Evolutionary conservation across 2,888 invertebrate species (phyloP).

Genomic region (Ariolimax columbianus): DNA sequence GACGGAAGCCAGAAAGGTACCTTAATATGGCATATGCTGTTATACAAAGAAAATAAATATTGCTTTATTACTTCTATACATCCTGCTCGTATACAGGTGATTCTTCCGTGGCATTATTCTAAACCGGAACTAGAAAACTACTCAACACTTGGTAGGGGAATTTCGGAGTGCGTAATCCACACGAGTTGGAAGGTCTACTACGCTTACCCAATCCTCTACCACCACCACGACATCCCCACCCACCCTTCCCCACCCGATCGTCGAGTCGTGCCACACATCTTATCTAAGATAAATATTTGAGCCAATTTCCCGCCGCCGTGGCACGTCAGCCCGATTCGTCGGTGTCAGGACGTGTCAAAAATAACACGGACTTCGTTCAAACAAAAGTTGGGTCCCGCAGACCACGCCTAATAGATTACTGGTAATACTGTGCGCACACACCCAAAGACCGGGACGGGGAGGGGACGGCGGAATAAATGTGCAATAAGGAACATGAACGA

Average conservation of each 20-base stretch:
- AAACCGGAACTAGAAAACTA: too few relatives aligned
- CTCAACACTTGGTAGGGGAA: too few relatives aligned
- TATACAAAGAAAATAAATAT: too few relatives aligned
- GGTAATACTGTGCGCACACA: background rate
- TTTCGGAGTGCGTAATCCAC: too few relatives aligned
- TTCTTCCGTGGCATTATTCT: too few relatives aligned
- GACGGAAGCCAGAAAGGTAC: too few relatives aligned
- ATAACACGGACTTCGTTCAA: background rate
- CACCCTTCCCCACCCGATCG: background rate
- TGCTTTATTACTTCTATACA: too few relatives aligned
- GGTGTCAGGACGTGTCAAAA: background rate
- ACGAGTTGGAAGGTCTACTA: too few relatives aligned
- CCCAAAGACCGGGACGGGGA: background rate
- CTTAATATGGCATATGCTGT: too few relatives aligned
- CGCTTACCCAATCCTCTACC: background rate
- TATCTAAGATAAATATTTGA: conserved; percentile 26
- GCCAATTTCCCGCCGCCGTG: background rate
- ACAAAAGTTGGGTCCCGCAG: background rate
- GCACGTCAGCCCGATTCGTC: background rate
- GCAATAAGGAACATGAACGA: too few relatives aligned
- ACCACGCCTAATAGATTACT: background rate
- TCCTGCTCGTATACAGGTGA: too few relatives aligned
- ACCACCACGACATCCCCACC: background rate
- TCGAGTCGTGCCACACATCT: background rate
- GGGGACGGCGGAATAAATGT: too few relatives aligned